A percentile compares a stretch with the other conserved stretches of the same genome.
Conservation (phyloP, 2,797 vertebrate genomes). For the Coregonus suidteri region DNA sequence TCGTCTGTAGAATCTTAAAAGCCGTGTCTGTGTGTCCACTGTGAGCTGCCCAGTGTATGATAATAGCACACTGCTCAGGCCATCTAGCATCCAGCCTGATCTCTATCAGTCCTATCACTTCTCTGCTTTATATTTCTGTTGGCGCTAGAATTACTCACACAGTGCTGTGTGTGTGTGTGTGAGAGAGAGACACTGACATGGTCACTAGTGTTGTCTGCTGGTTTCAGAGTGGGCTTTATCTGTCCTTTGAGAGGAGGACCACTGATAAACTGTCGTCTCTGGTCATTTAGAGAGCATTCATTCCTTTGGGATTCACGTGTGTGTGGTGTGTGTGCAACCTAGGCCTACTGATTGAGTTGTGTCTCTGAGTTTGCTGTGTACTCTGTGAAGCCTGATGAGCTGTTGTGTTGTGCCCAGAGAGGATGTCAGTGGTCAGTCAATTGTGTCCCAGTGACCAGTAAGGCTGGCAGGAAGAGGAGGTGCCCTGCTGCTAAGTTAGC, state of each 20-base stretch:
- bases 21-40: not conserved
- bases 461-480: not conserved
- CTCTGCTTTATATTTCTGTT: not conserved
- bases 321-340: not conserved
- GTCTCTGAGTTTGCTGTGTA: not conserved
- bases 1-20: no score
- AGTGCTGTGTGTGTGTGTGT: slow-evolving; percentile 12
- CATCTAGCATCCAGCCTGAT: not conserved
- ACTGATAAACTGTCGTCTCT: slow-evolving; percentile 33
- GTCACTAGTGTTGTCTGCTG: slow-evolving; percentile 51
- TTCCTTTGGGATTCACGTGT: no score
- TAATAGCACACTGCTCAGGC: not conserved
- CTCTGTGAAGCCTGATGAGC: not conserved
- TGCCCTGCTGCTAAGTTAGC: not conserved
- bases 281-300: slow-evolving; percentile 16
- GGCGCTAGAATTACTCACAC: not conserved
- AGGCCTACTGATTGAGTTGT: not conserved
- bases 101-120: not conserved
- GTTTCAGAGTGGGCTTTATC: slow-evolving; percentile 54
- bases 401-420: not conserved
- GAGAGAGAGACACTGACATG: slow-evolving; percentile 42
- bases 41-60: not conserved
- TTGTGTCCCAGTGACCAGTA: not conserved
- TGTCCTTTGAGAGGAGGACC: slow-evolving; percentile 38
- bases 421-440: not conserved